Percentiles rank a stretch among this genome's conserved stretches.
These are phyloP conservation scores for Stomatorhinus walkeri DNA, from an alignment of 2,797 vertebrate genomes.

Conservation along the genomic window DNA sequence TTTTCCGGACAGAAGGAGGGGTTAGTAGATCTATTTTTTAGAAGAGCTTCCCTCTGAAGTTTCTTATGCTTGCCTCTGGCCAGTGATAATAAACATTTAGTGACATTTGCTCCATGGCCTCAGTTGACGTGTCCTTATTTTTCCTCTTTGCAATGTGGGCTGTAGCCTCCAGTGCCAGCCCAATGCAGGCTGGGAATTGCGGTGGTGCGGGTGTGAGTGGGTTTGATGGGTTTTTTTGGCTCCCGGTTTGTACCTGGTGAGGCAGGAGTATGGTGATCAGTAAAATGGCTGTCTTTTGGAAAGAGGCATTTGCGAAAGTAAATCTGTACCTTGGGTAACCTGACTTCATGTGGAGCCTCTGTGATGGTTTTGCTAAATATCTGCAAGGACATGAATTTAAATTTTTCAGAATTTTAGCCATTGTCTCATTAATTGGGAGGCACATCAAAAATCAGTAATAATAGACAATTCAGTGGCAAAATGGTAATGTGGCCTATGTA, in stretches of 20 bases:
- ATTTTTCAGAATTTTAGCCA: not conserved
- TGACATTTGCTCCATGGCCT: not conserved
- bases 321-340: not conserved
- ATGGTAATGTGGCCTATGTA: not conserved
- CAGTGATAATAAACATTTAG: not conserved
- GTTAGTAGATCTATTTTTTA: not conserved
- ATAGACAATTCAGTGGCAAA: not conserved
- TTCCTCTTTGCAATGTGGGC: conserved; percentile 26
- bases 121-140: conserved; percentile 31
- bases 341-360: not conserved
- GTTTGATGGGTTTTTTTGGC: conserved; percentile 50
- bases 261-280: conserved; percentile 50
- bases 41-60: conserved; percentile 9
- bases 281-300: conserved; percentile 56
- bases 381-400: not conserved
- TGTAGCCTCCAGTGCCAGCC: not conserved
- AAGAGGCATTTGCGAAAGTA: conserved; percentile 19
- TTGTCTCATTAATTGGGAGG: not conserved
- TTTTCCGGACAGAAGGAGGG: conserved; percentile 14
- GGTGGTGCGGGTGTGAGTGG: conserved; percentile 47
- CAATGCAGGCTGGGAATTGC: conserved; percentile 27
- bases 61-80: conserved; percentile 14
- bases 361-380: not conserved
- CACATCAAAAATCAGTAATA: not conserved
- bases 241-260: conserved; percentile 45